Conservation (phyloP, 2,797 vertebrate genomes). For the Platalea minor region DNA sequence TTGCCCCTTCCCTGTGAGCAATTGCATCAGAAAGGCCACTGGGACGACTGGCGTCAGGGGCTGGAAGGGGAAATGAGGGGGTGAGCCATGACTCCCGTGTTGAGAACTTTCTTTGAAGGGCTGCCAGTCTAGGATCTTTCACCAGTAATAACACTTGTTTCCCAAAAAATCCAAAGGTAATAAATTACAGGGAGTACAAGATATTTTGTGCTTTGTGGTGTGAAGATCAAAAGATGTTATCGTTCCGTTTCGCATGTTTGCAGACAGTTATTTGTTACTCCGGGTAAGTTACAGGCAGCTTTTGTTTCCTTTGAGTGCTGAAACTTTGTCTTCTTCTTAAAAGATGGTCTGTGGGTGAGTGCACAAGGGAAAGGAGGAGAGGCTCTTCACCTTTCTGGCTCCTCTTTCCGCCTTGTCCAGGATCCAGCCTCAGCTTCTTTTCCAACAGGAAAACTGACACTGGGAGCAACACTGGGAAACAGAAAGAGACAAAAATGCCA, state of each 20-base stretch:
- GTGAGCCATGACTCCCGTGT: neutral
- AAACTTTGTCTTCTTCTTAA: neutral
- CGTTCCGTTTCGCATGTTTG: conserved; percentile 15
- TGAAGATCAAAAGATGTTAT: conserved; percentile 57
- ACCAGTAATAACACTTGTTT: conserved; percentile 25
- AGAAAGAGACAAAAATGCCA: neutral
- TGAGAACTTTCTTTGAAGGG: conserved; percentile 23
- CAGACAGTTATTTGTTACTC: conserved; percentile 11
- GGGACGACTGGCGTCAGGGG: neutral
- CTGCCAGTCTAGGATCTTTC: conserved; percentile 28
- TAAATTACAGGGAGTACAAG: conserved; percentile 27
- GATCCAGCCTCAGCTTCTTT: neutral
- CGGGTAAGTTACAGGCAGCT: neutral
- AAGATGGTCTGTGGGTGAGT: neutral
- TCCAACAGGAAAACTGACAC: neutral
- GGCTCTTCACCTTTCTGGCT: neutral
- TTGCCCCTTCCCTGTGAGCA: neutral
- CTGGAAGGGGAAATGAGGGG: neutral
- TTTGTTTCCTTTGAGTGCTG: neutral
- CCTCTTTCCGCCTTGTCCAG: neutral
- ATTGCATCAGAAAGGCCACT: neutral
- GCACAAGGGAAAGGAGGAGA: neutral
- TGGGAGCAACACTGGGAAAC: neutral
- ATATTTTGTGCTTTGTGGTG: conserved; percentile 21
- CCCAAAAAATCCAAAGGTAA: conserved; percentile 19